A percentile compares a stretch with the other conserved stretches of the same genome.
phyloP scores from a whole-genome alignment of 2,113 vertebrate species.

The Indri indri region DNA sequence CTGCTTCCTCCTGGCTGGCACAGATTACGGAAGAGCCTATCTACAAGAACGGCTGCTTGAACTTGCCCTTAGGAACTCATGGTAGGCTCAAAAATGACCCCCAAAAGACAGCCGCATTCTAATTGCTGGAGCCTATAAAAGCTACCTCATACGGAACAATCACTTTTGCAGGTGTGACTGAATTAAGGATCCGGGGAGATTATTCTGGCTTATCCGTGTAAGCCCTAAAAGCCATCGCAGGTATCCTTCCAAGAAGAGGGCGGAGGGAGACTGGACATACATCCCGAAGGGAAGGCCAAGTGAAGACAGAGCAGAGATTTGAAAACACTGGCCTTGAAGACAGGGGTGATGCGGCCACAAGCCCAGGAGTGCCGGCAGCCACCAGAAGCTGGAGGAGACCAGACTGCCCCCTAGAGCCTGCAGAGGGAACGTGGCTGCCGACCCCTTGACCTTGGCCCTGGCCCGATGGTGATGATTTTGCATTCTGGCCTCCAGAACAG shows the following conservation, averaged over 20 bases:
- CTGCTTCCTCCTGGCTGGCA: not conserved
- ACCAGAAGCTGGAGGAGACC: too few species aligned
- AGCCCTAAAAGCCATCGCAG: not conserved
- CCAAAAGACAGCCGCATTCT: not conserved
- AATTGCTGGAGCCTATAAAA: not conserved
- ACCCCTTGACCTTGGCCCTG: not conserved
- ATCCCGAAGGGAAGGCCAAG: too few species aligned
- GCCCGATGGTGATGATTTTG: not conserved
- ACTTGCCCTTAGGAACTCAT: not conserved
- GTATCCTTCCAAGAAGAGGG: accelerated
- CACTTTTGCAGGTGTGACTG: not conserved
- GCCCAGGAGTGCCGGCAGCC: not conserved
- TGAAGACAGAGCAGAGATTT: not conserved
- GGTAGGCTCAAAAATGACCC: not conserved
- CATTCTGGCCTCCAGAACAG: not conserved
- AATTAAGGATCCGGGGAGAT: not conserved
- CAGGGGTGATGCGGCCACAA: accelerated
- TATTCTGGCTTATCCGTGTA: not conserved
- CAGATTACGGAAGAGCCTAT: too few species aligned
- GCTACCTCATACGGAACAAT: not conserved
- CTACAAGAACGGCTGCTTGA: not conserved
- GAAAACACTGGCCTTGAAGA: not conserved
- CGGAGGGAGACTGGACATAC: too few species aligned
- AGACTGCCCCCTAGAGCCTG: accelerated
- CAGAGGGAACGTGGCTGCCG: accelerated